Percentiles rank a stretch among this genome's conserved stretches.
phyloP scores from a whole-genome alignment of 2,797 vertebrate species.

The Bradypodion ventrale region DNA sequence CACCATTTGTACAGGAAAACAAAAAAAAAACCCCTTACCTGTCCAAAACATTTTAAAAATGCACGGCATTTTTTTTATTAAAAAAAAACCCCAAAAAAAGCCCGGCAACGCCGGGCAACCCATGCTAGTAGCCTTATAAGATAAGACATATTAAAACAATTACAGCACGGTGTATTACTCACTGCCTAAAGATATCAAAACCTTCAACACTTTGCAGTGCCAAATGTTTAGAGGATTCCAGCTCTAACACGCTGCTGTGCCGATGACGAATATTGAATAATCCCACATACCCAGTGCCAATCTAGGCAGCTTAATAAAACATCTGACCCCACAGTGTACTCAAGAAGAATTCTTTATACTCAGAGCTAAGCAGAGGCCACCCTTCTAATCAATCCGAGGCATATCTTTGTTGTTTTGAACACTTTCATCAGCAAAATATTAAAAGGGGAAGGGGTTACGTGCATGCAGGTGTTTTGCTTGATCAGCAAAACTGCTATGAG shows the following conservation, averaged over 20 bases:
- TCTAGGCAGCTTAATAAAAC: background rate
- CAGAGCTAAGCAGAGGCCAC: no score
- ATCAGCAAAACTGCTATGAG: background rate
- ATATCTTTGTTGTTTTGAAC: background rate
- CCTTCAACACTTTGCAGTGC: background rate
- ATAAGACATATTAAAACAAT: constrained; percentile 15
- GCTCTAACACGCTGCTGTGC: background rate
- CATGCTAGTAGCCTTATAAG: background rate
- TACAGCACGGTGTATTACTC: background rate
- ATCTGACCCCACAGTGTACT: background rate
- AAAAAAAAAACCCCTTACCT: no score
- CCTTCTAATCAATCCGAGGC: background rate
- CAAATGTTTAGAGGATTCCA: constrained; percentile 1
- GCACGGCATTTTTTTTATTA: no score
- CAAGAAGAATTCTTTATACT: background rate
- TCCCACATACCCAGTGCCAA: background rate
- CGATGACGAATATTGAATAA: background rate
- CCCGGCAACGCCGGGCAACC: no score
- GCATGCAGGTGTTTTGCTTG: background rate
- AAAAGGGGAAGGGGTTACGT: no score
- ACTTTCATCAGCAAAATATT: background rate
- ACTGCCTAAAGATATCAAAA: background rate
- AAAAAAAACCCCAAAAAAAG: no score
- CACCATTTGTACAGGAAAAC: no score
- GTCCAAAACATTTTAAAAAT: no score